A percentile compares a stretch with the other conserved stretches of the same genome.
Evolutionary conservation across 2,888 invertebrate species (phyloP).

Genomic region (Tromatobia lineatoria): DNA sequence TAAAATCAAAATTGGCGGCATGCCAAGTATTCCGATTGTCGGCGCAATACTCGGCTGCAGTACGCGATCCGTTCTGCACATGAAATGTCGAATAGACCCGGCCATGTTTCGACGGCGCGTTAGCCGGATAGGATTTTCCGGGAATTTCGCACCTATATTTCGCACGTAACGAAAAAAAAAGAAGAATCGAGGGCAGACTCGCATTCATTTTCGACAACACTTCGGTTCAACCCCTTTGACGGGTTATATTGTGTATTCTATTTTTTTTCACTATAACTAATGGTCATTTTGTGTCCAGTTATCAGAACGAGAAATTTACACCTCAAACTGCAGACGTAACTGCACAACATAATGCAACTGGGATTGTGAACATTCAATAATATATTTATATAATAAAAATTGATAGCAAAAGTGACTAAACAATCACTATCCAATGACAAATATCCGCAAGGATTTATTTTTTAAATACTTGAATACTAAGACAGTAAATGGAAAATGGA

Average conservation of each 20-base stretch:
- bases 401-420: no score
- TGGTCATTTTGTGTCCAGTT: conserved; percentile 40
- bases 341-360: no score
- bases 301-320: conserved; percentile 34
- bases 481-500: no score
- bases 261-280: conserved; percentile 42
- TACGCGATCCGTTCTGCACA: conserved; percentile 18
- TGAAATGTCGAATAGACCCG: conserved; percentile 44
- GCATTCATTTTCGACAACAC: conserved; percentile 18
- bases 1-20: conserved; percentile 59
- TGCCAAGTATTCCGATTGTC: conserved; percentile 61
- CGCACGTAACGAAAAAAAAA: not conserved
- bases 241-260: not conserved
- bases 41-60: conserved; percentile 19
- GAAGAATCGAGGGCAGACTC: not conserved
- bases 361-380: no score
- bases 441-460: no score
- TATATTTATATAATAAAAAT: no score
- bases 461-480: no score
- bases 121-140: conserved; percentile 33
- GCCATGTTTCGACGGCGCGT: conserved; percentile 45
- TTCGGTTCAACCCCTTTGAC: conserved; percentile 35
- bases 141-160: conserved; percentile 51
- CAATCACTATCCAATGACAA: no score
- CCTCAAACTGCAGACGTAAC: not conserved